Evolutionary conservation across 2,797 vertebrate genomes (phyloP), one percentile per base, ranked within the genome.

Genomic region (Rhodeus uyekii): DNA sequence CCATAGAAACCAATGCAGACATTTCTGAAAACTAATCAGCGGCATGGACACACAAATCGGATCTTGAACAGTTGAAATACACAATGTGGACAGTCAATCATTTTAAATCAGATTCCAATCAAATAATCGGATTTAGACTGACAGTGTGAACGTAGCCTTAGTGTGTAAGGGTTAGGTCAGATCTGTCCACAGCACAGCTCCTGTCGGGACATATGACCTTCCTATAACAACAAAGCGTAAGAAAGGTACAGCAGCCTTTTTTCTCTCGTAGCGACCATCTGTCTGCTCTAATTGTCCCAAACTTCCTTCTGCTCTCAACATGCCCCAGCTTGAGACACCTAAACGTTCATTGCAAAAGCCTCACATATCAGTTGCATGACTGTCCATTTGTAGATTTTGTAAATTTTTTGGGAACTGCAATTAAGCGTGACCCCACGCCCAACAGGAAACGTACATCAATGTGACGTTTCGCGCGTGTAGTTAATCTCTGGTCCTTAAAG

Each of bases 211-310:
- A 44, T 34, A 38, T 78, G 64, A 81, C 75, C 79, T 46, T 67
- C 38, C 69, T 53, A 44, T 42, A 60, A 34, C 68, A 65, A 83
- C 58, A 74, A 63, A 82, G 71, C 74, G 69, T 60, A 50, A 82
- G 75, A 76, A 85, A 80, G 73, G 48, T 79, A 44, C 39, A 71
- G 67, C 58, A 64, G 67, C 60, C 48, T 69, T 82, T 78, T 83
- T 76, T 83, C 76, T 83, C 76, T 82, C 80, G 71, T 38, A 75
- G 81, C 48, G 48, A 78, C 85, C 85, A 83, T 86, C 84, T 87
- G 83, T 83, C 81, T 85, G 22, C 14, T 80, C 55, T 71, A 72
- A 46, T 85, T 86, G 83, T 85, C 82, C 69, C 69, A 63, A 76
- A 82, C 85, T 79, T 83, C 73, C 34, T 42, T 65, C n/a, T 71